phyloP scores from a whole-genome alignment of 2,113 vertebrate genomes.

The Dicaeum eximium region DNA sequence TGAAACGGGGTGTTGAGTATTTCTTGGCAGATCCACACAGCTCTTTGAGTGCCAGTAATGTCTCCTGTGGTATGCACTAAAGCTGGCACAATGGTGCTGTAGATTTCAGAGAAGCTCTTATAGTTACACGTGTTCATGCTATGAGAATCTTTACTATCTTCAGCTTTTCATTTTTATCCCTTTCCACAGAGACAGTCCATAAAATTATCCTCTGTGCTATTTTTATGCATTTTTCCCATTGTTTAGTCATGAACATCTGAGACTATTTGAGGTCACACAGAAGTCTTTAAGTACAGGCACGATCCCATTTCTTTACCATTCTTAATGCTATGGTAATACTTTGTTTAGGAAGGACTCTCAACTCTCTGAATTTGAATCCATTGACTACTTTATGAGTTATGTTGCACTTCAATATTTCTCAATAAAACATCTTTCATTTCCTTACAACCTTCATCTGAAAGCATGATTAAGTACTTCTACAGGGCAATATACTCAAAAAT shows the following conservation, averaged over 20 bases:
- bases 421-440: not conserved
- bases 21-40: not conserved
- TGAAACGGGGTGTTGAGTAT: not conserved
- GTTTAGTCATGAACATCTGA: not conserved
- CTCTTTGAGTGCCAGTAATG: not conserved
- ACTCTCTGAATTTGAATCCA: not conserved
- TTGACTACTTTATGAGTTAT: not conserved
- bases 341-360: not conserved
- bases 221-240: not conserved
- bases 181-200: not conserved
- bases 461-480: not conserved
- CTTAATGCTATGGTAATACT: not conserved
- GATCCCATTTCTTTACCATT: not conserved
- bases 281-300: not conserved
- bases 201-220: not conserved
- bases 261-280: not conserved
- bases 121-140: not conserved
- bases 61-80: slow-evolving; percentile 17
- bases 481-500: not conserved
- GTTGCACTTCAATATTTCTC: not conserved
- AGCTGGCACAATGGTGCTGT: not conserved
- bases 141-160: not conserved
- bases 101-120: slow-evolving; percentile 16
- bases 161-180: not conserved
- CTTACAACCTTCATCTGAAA: not conserved